Base-by-base conservation (phyloP, 2,797 vertebrate genomes). In the Sarcophilus harrisii region DNA sequence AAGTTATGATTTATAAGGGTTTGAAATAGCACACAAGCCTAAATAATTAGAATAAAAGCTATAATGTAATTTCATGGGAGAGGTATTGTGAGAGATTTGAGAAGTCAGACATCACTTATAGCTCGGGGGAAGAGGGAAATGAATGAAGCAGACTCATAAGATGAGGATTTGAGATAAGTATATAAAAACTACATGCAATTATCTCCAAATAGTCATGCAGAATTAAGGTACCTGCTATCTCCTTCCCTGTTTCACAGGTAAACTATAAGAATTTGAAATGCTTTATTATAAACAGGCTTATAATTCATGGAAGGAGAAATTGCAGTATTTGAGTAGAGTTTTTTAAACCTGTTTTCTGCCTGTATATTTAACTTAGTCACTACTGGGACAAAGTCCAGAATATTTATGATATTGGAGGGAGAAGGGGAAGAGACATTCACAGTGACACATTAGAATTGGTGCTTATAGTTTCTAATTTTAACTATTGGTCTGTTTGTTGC, bases 361-460 rank as follows among this genome's bases (percentile, higher is more conserved):
- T 45, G 9, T 45, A 18, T 57, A 49, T 95, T 96, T 96, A 60
- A 95, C 66, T 55, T 54, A 96, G 52, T 52, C 52, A 90, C 14
- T 92, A 57, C 6, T 95, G 94, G 81, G 55, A 97, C 87, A 95
- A 95, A 96, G 62, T 66, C 52, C 81, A 92, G 91, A 96, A 96
- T 93, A 90, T 45, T 96, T 93, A 92, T 10, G n/a, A 81, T 81
- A 81, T 81, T 38, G n/a, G n/a, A 38, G 21, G 73, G 38, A 81
- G 73, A 27, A 92, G 38, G 14, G 32, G 81, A 81, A 27, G 57
- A 95, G 93, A 93, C 94, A 93, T n/a, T 94, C 32, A 94, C 91
- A 94, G 92, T 90, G 32, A 8, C 49, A 57, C 89, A 4, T 54
- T 97, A 32, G 91, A 73, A 87, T 94, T 73, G 93, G 91, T 96